These are phyloP conservation scores for Adrianichthys oophorus DNA, from an alignment of 2,797 vertebrate species.

Conservation along the genomic window DNA sequence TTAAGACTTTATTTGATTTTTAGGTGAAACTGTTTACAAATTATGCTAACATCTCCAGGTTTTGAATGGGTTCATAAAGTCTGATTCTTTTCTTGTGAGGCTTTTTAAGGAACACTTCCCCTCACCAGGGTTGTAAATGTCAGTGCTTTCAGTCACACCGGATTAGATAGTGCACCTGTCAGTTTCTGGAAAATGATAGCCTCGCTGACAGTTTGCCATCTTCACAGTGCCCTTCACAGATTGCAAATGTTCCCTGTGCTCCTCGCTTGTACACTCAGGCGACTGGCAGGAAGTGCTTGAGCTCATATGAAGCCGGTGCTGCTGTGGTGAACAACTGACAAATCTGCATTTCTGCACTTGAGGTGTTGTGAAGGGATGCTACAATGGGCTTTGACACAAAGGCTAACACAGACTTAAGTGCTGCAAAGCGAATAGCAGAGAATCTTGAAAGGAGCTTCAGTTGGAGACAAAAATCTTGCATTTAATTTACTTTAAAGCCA, in stretches of 20 bases:
- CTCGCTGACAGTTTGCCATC: constrained; percentile 36
- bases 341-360: constrained; percentile 27
- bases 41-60: too few species aligned
- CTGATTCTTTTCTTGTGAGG: background rate
- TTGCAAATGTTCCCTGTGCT: constrained; percentile 26
- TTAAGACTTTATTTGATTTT: too few species aligned
- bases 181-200: constrained; percentile 36
- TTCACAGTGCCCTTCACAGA: constrained; percentile 49
- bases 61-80: too few species aligned
- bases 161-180: constrained; percentile 9
- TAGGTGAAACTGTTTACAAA: too few species aligned
- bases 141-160: constrained; percentile 13
- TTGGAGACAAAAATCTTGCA: constrained; percentile 31
- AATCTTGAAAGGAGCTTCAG: constrained; percentile 53
- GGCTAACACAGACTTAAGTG: constrained; percentile 22
- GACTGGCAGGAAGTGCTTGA: constrained; percentile 19
- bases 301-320: constrained; percentile 17
- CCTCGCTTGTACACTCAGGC: constrained; percentile 15
- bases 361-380: constrained; percentile 28
- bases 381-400: constrained; percentile 23
- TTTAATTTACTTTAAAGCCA: constrained; percentile 51
- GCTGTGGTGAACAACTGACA: constrained; percentile 27
- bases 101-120: constrained; percentile 7
- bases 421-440: constrained; percentile 43
- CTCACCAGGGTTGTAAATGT: constrained; percentile 17